phyloP scores from a whole-genome alignment of 2,888 invertebrate genomes.

The Griposia aprilina region DNA sequence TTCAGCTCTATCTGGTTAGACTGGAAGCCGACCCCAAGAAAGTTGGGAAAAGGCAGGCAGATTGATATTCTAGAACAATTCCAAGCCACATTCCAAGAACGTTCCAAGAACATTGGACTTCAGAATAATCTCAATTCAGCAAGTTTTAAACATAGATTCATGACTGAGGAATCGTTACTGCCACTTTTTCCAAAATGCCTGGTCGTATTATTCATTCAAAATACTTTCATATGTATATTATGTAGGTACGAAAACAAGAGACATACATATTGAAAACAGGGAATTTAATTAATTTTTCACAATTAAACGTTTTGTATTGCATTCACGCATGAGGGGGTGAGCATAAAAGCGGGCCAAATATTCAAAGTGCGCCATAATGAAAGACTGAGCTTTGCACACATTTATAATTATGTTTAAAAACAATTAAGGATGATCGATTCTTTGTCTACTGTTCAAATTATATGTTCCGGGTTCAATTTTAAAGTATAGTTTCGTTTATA shows the following conservation, averaged over 20 bases:
- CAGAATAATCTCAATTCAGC: no score
- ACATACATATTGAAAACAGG: conserved; percentile 23
- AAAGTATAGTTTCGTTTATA: neutral
- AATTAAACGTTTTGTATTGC: conserved; percentile 61
- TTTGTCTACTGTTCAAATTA: neutral
- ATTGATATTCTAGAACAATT: neutral
- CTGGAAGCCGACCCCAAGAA: no score
- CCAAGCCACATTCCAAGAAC: no score
- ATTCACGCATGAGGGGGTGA: conserved; percentile 54
- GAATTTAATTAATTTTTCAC: conserved; percentile 62
- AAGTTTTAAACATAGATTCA: neutral
- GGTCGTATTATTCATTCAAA: neutral
- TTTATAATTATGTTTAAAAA: conserved; percentile 26
- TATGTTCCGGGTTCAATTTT: neutral
- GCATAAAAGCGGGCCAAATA: conserved; percentile 55
- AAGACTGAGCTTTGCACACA: conserved; percentile 23
- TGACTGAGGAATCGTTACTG: neutral
- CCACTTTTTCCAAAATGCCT: neutral
- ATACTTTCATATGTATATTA: neutral
- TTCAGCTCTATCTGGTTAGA: no score
- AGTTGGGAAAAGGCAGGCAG: neutral
- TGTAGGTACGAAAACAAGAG: neutral
- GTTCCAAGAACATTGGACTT: no score
- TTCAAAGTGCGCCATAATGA: conserved; percentile 51
- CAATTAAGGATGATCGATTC: neutral